Percentiles rank a stretch among this genome's conserved stretches.
Conservation (phyloP, 1,140 invertebrate species). For the Cryptotermes secundus region DNA sequence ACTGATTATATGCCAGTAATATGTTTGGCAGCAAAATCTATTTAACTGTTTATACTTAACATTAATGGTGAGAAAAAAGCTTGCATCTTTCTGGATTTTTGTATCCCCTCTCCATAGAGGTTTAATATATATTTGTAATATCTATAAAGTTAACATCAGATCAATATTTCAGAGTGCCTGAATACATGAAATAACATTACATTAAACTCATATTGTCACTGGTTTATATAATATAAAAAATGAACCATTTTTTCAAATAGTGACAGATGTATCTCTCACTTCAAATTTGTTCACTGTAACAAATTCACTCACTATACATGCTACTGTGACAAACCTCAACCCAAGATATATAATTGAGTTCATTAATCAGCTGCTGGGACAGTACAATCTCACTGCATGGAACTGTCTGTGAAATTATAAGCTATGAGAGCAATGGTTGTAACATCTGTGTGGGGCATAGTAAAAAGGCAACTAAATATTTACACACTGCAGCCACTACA, state of each 20-base stretch:
- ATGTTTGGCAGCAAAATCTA: background rate
- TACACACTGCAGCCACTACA: too few relatives aligned
- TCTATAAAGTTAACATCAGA: background rate
- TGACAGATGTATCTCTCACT: background rate
- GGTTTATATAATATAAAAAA: background rate
- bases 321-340: background rate
- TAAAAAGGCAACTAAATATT: too few relatives aligned
- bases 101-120: background rate
- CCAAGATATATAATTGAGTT: background rate
- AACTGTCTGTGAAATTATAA: background rate
- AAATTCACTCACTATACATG: background rate
- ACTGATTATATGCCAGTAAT: background rate
- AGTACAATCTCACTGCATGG: background rate
- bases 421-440: too few relatives aligned
- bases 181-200: background rate
- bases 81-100: background rate
- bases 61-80: background rate
- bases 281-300: background rate
- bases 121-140: background rate
- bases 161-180: background rate
- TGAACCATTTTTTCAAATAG: background rate
- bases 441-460: too few relatives aligned
- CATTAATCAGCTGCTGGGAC: background rate
- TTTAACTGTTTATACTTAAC: background rate
- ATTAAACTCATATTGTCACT: background rate